These are phyloP conservation scores for Tyria jacobaeae DNA, from an alignment of 2,888 invertebrate genomes.

Conservation along the genomic window DNA sequence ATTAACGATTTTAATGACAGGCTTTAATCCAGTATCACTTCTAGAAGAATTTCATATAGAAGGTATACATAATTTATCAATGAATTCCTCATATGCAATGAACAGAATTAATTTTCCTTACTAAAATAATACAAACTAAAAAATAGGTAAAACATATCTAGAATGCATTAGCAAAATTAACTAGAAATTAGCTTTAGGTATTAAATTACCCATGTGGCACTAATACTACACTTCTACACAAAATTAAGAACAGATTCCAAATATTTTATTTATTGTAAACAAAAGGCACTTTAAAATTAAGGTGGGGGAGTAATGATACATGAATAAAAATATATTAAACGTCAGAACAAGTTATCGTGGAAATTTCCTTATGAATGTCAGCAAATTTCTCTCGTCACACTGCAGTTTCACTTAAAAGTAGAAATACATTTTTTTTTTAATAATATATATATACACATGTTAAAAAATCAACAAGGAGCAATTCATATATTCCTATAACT, in stretches of 20 bases:
- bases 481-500: constrained; percentile 53
- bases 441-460: constrained; percentile 76
- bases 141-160: constrained; percentile 66
- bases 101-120: constrained; percentile 57
- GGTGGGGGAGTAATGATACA: constrained; percentile 71
- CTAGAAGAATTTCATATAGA: constrained; percentile 73
- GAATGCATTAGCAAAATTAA: constrained; percentile 70
- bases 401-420: constrained; percentile 82
- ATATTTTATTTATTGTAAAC: constrained; percentile 64
- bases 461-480: constrained; percentile 73
- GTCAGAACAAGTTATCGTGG: constrained; percentile 59
- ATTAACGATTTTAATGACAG: constrained; percentile 67
- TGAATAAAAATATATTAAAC: constrained; percentile 64
- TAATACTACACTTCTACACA: constrained; percentile 61
- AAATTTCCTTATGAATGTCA: constrained; percentile 65
- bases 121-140: constrained; percentile 68
- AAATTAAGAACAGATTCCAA: constrained; percentile 64
- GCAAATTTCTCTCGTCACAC: constrained; percentile 83
- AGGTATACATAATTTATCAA: constrained; percentile 71
- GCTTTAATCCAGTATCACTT: constrained; percentile 83
- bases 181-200: constrained; percentile 65
- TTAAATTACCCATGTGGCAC: constrained; percentile 65
- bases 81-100: constrained; percentile 64
- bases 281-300: constrained; percentile 80
- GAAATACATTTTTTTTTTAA: constrained; percentile 69